Evolutionary conservation across 2,797 vertebrate species (phyloP), one percentile per base, ranked within the genome.

Genomic region (Etheostoma nigrum): DNA sequence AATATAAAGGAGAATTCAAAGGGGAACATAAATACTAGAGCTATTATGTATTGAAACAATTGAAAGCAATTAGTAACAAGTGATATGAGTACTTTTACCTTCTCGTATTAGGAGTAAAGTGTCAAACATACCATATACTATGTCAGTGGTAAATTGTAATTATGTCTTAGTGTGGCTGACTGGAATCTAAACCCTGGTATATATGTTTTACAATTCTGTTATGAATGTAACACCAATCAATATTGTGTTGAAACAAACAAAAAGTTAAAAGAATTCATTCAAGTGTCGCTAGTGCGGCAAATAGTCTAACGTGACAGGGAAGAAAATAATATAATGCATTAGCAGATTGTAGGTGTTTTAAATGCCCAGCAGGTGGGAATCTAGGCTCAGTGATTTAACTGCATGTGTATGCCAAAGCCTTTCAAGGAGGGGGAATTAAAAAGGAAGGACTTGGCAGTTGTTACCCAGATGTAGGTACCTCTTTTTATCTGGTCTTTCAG

Each of bases 361-460:
- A 53, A 25, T 67, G 42, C 0, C 86, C 93, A 92, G 82, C 74
- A 90, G 92, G 69, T 81, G 92, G 86, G 76, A 73, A 6, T 68
- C 78, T 66, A 84, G 25, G 40, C 44, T 30, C 5, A 76, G n/a
- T 57, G 25, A 85, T 78, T 0, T n/a, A 18, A 44, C 23, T n/a
- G 14, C 21, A 61, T 1, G 21, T 67, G 73, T 4, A 42, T 0
- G 9, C 40, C 4, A 44, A 36, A 65, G 9, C 4, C 5, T 55
- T 18, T 23, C 33, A 15, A 42, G n/a, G 16, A 27, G 12, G 25
- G 5, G n/a, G 1, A 44, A 25, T 42, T 8, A 18, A 25, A 52
- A 7, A 52, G 15, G 4, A 59, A 33, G 61, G 1, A 23, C 16
- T 2, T 23, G 23, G 8, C 3, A 18, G 40, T 57, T 30, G 2